These are phyloP conservation scores for Gallinago undulata DNA, from an alignment of 2,113 vertebrate species.

Conservation along the genomic window DNA sequence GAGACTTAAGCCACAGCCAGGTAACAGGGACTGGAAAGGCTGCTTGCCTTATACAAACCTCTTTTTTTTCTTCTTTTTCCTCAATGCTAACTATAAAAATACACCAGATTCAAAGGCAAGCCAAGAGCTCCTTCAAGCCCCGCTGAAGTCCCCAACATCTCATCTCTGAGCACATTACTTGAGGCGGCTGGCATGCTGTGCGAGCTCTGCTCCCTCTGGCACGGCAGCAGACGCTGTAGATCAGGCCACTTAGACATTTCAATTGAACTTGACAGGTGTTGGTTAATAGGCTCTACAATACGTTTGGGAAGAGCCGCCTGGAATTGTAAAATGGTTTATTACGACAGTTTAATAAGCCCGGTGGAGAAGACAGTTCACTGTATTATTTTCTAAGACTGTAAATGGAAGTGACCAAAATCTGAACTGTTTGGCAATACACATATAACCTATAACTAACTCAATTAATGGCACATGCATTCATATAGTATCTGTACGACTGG, in stretches of 20 bases:
- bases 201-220: background rate
- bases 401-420: background rate
- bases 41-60: background rate
- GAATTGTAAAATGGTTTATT: background rate
- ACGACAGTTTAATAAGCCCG: background rate
- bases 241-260: constrained; percentile 9
- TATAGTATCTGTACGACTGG: background rate
- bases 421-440: background rate
- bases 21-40: background rate
- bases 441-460: background rate
- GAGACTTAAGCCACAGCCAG: background rate
- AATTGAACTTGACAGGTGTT: constrained; percentile 30
- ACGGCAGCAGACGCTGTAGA: background rate
- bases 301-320: background rate
- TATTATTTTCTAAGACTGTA: background rate
- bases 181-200: background rate
- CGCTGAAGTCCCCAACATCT: background rate
- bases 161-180: background rate
- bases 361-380: background rate
- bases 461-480: background rate
- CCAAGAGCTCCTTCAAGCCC: background rate
- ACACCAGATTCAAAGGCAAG: background rate
- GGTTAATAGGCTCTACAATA: background rate
- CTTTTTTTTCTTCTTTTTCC: background rate
- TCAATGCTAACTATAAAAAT: background rate